These are phyloP conservation scores for Allophyes oxyacanthae DNA, from an alignment of 2,888 invertebrate genomes.

Conservation along the genomic window DNA sequence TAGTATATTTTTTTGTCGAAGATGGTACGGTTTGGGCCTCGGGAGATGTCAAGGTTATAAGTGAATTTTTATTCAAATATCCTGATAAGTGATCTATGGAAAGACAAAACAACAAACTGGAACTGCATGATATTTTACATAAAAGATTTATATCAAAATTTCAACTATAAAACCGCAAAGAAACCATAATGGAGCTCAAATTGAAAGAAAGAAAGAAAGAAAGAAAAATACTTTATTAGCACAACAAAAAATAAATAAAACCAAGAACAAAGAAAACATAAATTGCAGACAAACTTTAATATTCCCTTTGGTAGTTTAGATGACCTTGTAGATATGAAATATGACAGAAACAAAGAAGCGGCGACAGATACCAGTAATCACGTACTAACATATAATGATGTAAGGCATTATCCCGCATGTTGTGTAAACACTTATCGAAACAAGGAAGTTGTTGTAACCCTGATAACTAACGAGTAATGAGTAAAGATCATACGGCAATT, in stretches of 20 bases:
- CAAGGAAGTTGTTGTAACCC: conserved; percentile 43
- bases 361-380: conserved; percentile 14
- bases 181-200: conserved; percentile 32
- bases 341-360: conserved; percentile 23
- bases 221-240: too few species aligned
- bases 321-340: conserved; percentile 43
- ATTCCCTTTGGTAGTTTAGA: conserved; percentile 31
- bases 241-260: too few species aligned
- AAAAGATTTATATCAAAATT: conserved; percentile 41
- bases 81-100: conserved; percentile 3
- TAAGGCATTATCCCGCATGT: conserved; percentile 18
- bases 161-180: conserved; percentile 32
- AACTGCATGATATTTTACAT: conserved; percentile 26
- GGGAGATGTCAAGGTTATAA: conserved; percentile 2
- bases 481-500: conserved; percentile 2
- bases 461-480: conserved; percentile 26
- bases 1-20: too few species aligned
- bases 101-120: conserved; percentile 27
- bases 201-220: too few species aligned
- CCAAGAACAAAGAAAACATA: conserved; percentile 25
- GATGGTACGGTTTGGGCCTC: not conserved
- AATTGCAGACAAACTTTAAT: conserved; percentile 45
- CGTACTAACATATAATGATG: conserved; percentile 28
- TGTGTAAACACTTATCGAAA: conserved; percentile 33
- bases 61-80: conserved; percentile 4